Evolutionary conservation across 2,888 invertebrate species (phyloP), one percentile per base, ranked within the genome.

Genomic region (Calliphora vomitoria): DNA sequence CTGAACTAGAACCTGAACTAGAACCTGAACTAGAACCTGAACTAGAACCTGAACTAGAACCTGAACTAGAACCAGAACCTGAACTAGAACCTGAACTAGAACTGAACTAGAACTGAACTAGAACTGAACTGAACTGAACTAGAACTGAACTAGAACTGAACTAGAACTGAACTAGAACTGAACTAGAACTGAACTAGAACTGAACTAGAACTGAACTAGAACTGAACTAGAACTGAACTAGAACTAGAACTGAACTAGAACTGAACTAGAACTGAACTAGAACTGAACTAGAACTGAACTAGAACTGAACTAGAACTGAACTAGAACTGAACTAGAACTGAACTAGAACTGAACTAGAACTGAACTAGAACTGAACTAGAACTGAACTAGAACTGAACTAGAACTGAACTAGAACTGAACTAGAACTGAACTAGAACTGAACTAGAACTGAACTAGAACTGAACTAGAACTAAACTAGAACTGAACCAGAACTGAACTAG

Each of bases 241-340:
- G 44, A 44, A 50, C 50, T 50, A 50, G 50, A 50, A 50, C 50
- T 50, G 50, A 50, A 50, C 50, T n/a, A 50, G n/a, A 50, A 50
- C 6, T 50, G 50, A 50, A 50, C 50, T 50, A 50, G 50, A 50
- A 50, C 50, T 50, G n/a, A 50, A 50, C n/a, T 50, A 50, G 50
- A 50, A 50, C 50, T 50, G 50, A 50, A 50, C 50, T 50, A 50
- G n/a, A 50, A 50, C 50, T 50, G 50, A 50, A n/a, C 50, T 50
- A n/a, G 50, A 50, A 50, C 50, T 50, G n/a, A 50, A 50, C 50
- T 50, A n/a, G 50, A 50, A 50, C 50, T 50, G n/a, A n/a, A 47
- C 47, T 47, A 47, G 47, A 50, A 50, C 50, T 50, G 50, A 50
- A 50, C 50, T 50, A 50, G 50, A 50, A 50, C 50, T 50, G 50